Conservation (phyloP, 2,113 vertebrate genomes). For the Corapipo altera region DNA sequence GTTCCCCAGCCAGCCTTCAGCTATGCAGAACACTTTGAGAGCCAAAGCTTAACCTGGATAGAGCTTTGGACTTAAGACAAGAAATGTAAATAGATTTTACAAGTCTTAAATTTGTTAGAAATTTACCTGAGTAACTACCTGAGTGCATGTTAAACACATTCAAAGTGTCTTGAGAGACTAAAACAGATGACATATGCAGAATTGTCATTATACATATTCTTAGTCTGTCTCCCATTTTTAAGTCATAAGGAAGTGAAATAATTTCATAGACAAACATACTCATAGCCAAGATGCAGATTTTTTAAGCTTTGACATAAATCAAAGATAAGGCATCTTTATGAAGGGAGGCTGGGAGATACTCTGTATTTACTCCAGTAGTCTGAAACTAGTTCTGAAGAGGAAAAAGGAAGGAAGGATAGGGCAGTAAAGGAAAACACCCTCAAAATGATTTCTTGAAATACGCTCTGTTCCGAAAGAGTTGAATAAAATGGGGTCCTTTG, state of each 20-base stretch:
- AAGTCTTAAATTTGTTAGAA: neutral
- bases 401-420: neutral
- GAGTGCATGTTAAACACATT: neutral
- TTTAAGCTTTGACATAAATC: neutral
- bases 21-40: neutral
- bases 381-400: neutral
- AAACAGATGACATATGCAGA: neutral
- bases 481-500: neutral
- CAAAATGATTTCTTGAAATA: neutral
- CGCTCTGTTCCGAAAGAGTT: neutral
- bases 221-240: neutral
- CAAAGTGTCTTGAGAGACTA: neutral
- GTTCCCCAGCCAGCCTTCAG: neutral
- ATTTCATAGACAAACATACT: neutral
- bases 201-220: neutral
- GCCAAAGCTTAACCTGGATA: neutral
- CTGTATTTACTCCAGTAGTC: neutral
- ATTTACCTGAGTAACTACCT: too few species aligned
- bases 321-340: neutral
- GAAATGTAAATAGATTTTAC: neutral
- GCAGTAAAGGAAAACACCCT: neutral
- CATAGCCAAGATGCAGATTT: neutral
- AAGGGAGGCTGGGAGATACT: neutral
- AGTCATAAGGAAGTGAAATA: neutral
- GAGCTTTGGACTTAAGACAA: neutral